Conservation (phyloP, 2,797 vertebrate genomes). For the Anguilla obscura region DNA sequence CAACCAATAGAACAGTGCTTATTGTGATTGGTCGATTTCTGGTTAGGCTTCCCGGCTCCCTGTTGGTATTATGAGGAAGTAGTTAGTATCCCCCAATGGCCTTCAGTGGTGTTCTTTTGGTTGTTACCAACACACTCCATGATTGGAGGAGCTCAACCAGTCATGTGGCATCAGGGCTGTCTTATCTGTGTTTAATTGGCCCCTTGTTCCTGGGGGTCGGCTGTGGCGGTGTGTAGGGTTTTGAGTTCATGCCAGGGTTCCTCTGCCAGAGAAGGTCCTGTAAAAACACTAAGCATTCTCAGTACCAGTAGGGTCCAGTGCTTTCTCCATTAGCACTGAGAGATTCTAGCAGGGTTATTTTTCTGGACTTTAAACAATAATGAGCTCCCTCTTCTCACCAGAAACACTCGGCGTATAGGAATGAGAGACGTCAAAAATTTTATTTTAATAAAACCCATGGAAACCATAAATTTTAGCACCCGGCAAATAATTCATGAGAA, state of each 20-base stretch:
- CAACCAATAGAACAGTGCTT: too few relatives aligned
- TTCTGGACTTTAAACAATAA: slow-evolving; percentile 42
- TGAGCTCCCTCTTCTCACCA: slow-evolving; percentile 48
- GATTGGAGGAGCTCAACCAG: too few relatives aligned
- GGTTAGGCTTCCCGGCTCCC: too few relatives aligned
- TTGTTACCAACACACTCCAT: too few relatives aligned
- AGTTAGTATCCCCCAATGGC: too few relatives aligned
- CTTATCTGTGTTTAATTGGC: too few relatives aligned
- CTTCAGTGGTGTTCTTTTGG: too few relatives aligned
- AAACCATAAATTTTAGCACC: slow-evolving; percentile 54
- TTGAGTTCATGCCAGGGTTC: neutral
- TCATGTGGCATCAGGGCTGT: too few relatives aligned
- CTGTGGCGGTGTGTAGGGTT: neutral
- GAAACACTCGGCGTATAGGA: slow-evolving; percentile 33
- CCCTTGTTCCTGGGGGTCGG: neutral
- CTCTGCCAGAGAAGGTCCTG: neutral
- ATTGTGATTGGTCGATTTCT: too few relatives aligned
- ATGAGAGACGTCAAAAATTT: slow-evolving; percentile 44
- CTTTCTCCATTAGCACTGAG: neutral
- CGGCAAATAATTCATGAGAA: slow-evolving; percentile 60
- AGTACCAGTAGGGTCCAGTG: neutral
- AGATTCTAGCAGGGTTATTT: neutral
- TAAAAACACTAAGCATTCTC: neutral
- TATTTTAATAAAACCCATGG: slow-evolving; percentile 46
- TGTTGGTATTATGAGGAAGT: too few relatives aligned